Evolutionary conservation across 2,888 invertebrate genomes (phyloP).

Genomic region (Amphipyra tragopoginis): DNA sequence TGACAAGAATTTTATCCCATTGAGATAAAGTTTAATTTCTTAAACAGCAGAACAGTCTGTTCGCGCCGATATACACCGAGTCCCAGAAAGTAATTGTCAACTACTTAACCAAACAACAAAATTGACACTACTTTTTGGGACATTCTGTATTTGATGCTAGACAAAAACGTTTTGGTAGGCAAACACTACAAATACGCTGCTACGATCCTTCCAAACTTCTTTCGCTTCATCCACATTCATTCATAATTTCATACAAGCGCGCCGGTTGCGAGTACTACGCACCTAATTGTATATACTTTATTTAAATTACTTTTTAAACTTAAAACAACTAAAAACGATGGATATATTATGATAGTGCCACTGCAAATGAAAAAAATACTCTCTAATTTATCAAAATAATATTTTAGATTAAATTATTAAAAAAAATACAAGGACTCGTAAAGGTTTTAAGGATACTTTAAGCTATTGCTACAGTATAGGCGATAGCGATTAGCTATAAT

Average conservation of each 20-base stretch:
- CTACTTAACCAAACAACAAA: too few species aligned
- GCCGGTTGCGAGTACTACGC: constrained; percentile 35
- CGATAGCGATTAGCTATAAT: constrained; percentile 31
- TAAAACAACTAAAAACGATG: constrained; percentile 30
- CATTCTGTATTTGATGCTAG: too few species aligned
- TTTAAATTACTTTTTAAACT: constrained; percentile 5
- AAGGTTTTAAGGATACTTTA: constrained; percentile 1
- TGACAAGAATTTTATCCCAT: too few species aligned
- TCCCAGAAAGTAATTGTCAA: too few species aligned
- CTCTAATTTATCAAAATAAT: background rate
- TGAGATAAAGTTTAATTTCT: too few species aligned
- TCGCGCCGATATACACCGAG: too few species aligned
- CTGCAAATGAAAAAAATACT: constrained; percentile 38
- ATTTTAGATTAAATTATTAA: background rate
- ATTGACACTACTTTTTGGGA: too few species aligned
- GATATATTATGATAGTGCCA: constrained; percentile 47
- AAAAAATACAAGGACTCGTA: background rate
- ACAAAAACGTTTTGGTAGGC: too few species aligned
- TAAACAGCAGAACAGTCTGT: too few species aligned
- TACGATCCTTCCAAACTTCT: background rate
- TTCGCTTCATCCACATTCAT: background rate
- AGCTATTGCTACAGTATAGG: constrained; percentile 21
- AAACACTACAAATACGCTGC: too few species aligned
- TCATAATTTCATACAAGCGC: background rate
- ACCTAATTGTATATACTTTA: constrained; percentile 13